phyloP scores from a whole-genome alignment of 2,888 invertebrate genomes.

The Scaptodrosophila latifasciaeformis region DNA sequence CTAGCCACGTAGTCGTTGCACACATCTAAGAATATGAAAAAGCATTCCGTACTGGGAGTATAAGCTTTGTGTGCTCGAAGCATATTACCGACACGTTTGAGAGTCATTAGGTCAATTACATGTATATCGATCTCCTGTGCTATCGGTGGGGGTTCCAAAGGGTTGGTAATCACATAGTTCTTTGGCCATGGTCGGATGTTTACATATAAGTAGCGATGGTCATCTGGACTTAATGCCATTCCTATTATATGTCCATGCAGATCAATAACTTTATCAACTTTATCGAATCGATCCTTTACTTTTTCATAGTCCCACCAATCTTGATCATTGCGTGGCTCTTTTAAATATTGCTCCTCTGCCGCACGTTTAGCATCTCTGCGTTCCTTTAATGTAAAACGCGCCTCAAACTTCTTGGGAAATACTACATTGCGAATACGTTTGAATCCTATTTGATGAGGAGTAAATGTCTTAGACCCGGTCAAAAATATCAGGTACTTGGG shows the following conservation, averaged over 20 bases:
- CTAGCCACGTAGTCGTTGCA: constrained; percentile 88
- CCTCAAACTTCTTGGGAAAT: constrained; percentile 82
- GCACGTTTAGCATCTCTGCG: constrained; percentile 78
- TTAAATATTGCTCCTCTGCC: constrained; percentile 52
- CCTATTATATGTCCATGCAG: constrained; percentile 91
- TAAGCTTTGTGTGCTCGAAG: constrained; percentile 87
- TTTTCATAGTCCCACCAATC: constrained; percentile 82
- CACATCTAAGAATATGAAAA: constrained; percentile 90
- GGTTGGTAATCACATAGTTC: constrained; percentile 84
- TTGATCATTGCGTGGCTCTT: constrained; percentile 77
- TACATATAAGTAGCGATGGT: constrained; percentile 88
- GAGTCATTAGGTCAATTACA: constrained; percentile 86
- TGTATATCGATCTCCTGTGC: constrained; percentile 92
- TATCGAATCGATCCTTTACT: constrained; percentile 82
- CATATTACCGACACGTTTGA: constrained; percentile 86
- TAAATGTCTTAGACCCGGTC: constrained; percentile 87
- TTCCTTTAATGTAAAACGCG: constrained; percentile 82
- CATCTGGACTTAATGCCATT: constrained; percentile 89
- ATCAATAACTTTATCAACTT: constrained; percentile 87
- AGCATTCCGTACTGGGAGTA: constrained; percentile 89
- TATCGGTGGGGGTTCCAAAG: constrained; percentile 87
- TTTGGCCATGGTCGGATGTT: constrained; percentile 89
- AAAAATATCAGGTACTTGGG: constrained; percentile 83
- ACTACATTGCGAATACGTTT: constrained; percentile 83
- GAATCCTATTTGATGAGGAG: constrained; percentile 89